These are phyloP conservation scores for Parnassius orleans DNA, from an alignment of 2,888 invertebrate genomes.

Conservation along the genomic window DNA sequence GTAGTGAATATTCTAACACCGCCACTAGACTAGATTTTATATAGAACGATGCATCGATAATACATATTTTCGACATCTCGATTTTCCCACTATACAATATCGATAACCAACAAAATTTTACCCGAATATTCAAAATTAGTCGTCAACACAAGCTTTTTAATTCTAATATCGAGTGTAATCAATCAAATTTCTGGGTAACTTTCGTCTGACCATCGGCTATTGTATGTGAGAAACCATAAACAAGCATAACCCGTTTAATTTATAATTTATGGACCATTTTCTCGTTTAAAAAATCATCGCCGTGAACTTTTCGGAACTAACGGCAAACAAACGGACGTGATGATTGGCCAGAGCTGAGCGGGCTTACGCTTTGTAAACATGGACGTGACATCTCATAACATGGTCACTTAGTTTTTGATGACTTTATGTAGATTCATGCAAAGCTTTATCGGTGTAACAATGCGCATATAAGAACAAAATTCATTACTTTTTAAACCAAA, in stretches of 20 bases:
- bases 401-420: too few species aligned
- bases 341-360: not conserved
- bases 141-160: not conserved
- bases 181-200: not conserved
- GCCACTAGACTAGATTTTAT: too few species aligned
- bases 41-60: too few species aligned
- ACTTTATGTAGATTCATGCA: too few species aligned
- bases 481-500: too few species aligned
- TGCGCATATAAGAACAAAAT: too few species aligned
- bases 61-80: too few species aligned
- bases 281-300: conserved; percentile 10
- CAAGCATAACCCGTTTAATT: conserved; percentile 16
- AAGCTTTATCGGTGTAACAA: too few species aligned
- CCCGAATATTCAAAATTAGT: not conserved
- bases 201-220: conserved; percentile 3
- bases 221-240: conserved; percentile 15
- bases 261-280: conserved; percentile 19
- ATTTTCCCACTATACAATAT: too few species aligned
- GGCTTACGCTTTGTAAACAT: not conserved
- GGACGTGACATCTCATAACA: too few species aligned
- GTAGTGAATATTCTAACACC: too few species aligned
- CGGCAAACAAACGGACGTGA: conserved; percentile 3
- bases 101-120: too few species aligned
- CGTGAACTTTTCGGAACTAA: conserved; percentile 7
- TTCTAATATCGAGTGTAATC: conserved; percentile 1